Evolutionary conservation across 2,113 vertebrate species (phyloP).

Genomic region (Hemicordylus capensis): DNA sequence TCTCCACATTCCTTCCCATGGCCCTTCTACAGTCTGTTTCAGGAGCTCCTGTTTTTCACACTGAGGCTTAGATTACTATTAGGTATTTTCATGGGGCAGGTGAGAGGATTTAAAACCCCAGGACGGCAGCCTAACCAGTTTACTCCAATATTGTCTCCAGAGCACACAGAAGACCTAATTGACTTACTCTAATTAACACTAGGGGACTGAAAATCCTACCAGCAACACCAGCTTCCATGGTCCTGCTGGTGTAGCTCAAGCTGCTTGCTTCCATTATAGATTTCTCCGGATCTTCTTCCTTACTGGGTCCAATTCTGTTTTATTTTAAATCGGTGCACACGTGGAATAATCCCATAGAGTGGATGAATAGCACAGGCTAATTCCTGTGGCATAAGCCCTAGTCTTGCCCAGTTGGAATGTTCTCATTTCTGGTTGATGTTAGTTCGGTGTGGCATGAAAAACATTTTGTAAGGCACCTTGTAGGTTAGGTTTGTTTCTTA

Average conservation of each 20-base stretch:
- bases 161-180: no score
- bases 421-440: constrained; percentile 53
- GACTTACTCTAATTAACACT: no score
- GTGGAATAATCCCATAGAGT: not conserved
- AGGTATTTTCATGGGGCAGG: not conserved
- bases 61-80: no score
- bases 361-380: not conserved
- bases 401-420: constrained; percentile 33
- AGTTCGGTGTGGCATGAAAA: constrained; percentile 36
- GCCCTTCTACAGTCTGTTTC: no score
- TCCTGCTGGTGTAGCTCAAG: no score
- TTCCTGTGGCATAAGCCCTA: not conserved
- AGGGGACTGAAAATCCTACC: no score
- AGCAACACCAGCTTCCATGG: no score
- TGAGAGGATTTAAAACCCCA: no score
- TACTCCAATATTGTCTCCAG: no score
- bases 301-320: constrained; percentile 32
- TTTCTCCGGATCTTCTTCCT: not conserved
- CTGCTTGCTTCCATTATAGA: not conserved
- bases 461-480: constrained; percentile 38
- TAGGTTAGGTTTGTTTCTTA: not conserved
- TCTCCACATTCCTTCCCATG: no score
- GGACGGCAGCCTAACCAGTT: no score
- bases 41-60: not conserved
- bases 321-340: not conserved